Conservation (phyloP, 2,797 vertebrate genomes). For the Natrix natrix region DNA sequence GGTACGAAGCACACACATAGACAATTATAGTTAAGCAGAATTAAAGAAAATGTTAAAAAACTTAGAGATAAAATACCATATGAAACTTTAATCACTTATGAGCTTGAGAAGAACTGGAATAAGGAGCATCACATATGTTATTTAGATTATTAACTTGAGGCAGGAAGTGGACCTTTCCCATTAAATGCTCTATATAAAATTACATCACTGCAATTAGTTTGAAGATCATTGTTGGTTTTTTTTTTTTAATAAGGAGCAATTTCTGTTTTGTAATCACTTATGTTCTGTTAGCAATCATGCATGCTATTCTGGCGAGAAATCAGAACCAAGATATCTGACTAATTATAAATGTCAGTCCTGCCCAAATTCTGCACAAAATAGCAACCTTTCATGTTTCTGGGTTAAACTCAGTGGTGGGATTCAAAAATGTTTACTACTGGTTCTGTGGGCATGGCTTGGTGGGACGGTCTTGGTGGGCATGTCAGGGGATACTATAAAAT, state of each 20-base stretch:
- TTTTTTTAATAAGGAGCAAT: background rate
- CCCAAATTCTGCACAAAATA: background rate
- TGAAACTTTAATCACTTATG: background rate
- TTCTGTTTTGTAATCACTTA: background rate
- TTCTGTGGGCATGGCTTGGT: no score
- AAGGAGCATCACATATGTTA: background rate
- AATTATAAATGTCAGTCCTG: background rate
- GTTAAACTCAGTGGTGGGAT: background rate
- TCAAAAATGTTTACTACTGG: no score
- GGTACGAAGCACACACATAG: background rate
- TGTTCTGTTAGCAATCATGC: background rate
- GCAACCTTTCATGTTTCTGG: background rate
- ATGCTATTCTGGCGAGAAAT: background rate
- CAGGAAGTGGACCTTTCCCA: background rate
- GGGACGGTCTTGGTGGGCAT: no score
- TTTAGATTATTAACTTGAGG: background rate
- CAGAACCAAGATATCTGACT: background rate
- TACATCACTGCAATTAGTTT: background rate
- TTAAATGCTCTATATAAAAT: background rate
- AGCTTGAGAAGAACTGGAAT: background rate
- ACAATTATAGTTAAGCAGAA: background rate
- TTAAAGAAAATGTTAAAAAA: background rate
- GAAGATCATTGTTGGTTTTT: background rate
- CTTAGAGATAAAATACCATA: background rate
- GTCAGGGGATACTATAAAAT: no score